Percentiles rank a stretch among this genome's conserved stretches.
Evolutionary conservation across 2,113 vertebrate species (phyloP).

Genomic region (Pituophis catenifer): DNA sequence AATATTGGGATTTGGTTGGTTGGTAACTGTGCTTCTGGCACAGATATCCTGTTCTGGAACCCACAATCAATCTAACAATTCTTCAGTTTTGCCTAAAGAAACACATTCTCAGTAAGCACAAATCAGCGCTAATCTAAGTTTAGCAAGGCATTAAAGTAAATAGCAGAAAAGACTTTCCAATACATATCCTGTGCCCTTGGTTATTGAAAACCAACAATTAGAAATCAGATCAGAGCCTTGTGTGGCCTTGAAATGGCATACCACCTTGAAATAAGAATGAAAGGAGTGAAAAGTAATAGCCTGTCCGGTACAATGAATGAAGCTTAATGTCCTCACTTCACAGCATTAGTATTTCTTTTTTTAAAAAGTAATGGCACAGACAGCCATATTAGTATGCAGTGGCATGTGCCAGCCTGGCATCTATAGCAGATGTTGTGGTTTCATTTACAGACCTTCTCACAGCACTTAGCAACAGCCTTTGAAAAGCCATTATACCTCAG

Average conservation of each 20-base stretch:
- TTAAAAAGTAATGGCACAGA: conserved; percentile 36
- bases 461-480: conserved; percentile 40
- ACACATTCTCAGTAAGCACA: conserved; percentile 12
- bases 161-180: conserved; percentile 46
- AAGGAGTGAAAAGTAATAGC: conserved; percentile 53
- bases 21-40: conserved; percentile 43
- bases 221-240: conserved; percentile 46
- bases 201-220: conserved; percentile 65
- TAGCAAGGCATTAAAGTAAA: conserved; percentile 40
- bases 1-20: conserved; percentile 48
- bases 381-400: conserved; percentile 39
- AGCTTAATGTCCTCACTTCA: conserved; percentile 41
- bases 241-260: conserved; percentile 42
- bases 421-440: conserved; percentile 29
- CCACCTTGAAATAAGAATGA: conserved; percentile 13
- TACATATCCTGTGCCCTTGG: background rate
- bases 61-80: conserved; percentile 46
- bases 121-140: conserved; percentile 35
- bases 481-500: conserved; percentile 51
- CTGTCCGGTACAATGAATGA: conserved; percentile 57
- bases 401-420: conserved; percentile 7
- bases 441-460: conserved; percentile 52
- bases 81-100: conserved; percentile 32
- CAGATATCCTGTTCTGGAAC: conserved; percentile 34
- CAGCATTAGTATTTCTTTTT: conserved; percentile 13